Evolutionary conservation across 2,888 invertebrate species (phyloP).

Genomic region (Drosophila testacea): DNA sequence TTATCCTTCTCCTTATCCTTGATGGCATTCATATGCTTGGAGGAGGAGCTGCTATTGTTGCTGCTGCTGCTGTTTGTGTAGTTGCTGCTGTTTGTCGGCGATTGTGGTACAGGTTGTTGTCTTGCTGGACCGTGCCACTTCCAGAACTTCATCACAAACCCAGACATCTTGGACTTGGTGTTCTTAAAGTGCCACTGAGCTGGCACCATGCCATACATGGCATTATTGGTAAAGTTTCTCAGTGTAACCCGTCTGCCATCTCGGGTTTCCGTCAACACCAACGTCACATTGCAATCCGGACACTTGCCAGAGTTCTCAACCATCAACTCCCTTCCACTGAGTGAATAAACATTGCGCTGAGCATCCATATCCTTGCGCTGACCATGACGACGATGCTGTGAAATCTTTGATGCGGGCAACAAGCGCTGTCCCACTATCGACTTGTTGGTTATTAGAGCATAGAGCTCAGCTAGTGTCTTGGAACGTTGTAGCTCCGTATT

Average conservation of each 20-base stretch:
- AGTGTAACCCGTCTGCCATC: constrained; percentile 86
- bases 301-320: constrained; percentile 90
- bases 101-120: constrained; percentile 10
- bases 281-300: constrained; percentile 89
- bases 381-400: constrained; percentile 86
- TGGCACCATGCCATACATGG: constrained; percentile 90
- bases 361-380: constrained; percentile 87
- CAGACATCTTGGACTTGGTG: constrained; percentile 87
- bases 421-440: constrained; percentile 81
- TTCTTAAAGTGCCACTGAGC: constrained; percentile 87
- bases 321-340: constrained; percentile 88
- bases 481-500: constrained; percentile 87
- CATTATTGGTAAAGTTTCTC: constrained; percentile 88
- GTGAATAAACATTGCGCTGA: constrained; percentile 87
- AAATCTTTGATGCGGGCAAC: constrained; percentile 83
- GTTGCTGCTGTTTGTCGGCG: constrained; percentile 12
- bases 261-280: constrained; percentile 87
- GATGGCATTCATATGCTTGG: constrained; percentile 57
- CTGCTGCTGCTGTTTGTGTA: constrained; percentile 22
- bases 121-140: constrained; percentile 87
- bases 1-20: constrained; percentile 71
- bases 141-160: constrained; percentile 94
- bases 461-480: constrained; percentile 85
- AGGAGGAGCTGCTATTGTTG: constrained; percentile 35
- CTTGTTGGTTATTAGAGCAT: constrained; percentile 85